These are phyloP conservation scores for Lepidocyrtinus sp. DNA, from an alignment of 2,888 invertebrate species.

Conservation along the genomic window DNA sequence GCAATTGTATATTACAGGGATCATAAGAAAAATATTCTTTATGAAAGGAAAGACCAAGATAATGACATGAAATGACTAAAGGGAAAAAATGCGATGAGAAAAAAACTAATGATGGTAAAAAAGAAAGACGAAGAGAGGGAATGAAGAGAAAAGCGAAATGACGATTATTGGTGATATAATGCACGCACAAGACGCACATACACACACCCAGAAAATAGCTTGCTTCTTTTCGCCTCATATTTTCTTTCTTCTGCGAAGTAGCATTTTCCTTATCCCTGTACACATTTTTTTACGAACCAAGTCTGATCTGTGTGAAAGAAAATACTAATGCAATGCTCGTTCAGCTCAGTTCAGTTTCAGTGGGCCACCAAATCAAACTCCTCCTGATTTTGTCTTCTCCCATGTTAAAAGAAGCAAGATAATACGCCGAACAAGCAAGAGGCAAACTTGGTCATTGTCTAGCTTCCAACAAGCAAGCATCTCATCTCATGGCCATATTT, in stretches of 20 bases:
- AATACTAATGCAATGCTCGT: neutral
- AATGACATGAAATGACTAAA: neutral
- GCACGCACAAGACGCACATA: constrained; percentile 31
- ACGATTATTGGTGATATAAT: neutral
- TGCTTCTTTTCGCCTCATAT: constrained; percentile 25
- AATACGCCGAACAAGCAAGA: neutral
- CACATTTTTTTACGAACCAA: neutral
- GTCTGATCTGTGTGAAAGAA: neutral
- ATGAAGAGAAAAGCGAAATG: constrained; percentile 3
- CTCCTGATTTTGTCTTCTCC: neutral
- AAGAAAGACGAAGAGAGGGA: neutral
- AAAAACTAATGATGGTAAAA: neutral
- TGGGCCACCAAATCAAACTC: neutral
- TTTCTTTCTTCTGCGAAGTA: constrained; percentile 12
- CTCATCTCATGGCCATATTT: neutral
- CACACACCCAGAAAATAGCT: constrained; percentile 49
- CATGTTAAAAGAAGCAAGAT: neutral
- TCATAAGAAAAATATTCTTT: constrained; percentile 24
- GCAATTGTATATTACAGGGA: constrained; percentile 39
- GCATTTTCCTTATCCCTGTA: neutral
- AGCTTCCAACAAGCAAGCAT: neutral
- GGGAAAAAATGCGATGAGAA: neutral
- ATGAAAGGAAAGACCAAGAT: constrained; percentile 18
- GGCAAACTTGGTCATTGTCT: neutral
- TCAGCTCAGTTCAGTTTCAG: neutral